A percentile compares a stretch with the other conserved stretches of the same genome.
Evolutionary conservation across 2,888 invertebrate species (phyloP).

Genomic region (Stramonita haemastoma): DNA sequence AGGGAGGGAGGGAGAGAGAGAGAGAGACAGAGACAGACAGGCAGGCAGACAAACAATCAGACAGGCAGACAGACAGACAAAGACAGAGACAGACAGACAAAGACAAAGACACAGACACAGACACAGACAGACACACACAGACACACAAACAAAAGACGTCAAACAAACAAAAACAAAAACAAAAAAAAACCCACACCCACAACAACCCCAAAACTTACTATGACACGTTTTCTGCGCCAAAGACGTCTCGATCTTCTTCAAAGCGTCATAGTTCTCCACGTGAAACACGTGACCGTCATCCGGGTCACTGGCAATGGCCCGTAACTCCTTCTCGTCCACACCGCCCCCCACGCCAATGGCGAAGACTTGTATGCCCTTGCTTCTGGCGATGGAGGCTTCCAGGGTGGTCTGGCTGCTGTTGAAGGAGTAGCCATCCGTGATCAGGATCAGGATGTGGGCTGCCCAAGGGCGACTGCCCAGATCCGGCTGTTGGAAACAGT

Average conservation of each 20-base stretch:
- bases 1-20: neutral
- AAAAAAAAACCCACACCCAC: neutral
- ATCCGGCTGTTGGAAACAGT: slow-evolving; percentile 16
- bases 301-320: slow-evolving; percentile 61
- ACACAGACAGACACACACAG: neutral
- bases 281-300: slow-evolving; percentile 58
- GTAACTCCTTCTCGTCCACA: slow-evolving; percentile 58
- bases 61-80: neutral
- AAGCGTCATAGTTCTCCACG: slow-evolving; percentile 58
- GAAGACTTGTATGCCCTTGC: slow-evolving; percentile 56
- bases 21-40: neutral
- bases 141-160: neutral
- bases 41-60: neutral
- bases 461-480: slow-evolving; percentile 56
- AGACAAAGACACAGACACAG: neutral
- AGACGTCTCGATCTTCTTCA: slow-evolving; percentile 56
- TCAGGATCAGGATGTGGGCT: slow-evolving; percentile 59
- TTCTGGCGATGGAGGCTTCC: slow-evolving; percentile 54
- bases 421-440: slow-evolving; percentile 63
- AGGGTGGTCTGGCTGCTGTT: slow-evolving; percentile 40
- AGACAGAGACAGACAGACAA: neutral
- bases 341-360: slow-evolving; percentile 61
- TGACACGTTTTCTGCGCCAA: slow-evolving; percentile 60
- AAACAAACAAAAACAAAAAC: neutral
- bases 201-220: slow-evolving; percentile 47